Evolutionary conservation across 2,113 vertebrate species (phyloP).

Genomic region (Malurus alboscapulatus): DNA sequence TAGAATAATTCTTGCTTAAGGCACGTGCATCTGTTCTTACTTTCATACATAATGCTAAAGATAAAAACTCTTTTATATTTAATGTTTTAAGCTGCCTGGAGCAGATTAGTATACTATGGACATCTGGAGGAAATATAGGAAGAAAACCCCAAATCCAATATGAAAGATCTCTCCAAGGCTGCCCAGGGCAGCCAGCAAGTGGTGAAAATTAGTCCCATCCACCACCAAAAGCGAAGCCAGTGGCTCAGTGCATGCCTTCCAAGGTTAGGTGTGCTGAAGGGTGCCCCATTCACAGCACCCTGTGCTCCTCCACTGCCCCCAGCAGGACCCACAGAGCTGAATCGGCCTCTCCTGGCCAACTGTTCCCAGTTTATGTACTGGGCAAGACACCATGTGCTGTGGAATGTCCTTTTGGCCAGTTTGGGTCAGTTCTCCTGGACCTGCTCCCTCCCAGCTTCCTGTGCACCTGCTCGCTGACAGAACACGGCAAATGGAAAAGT

Average conservation of each 20-base stretch:
- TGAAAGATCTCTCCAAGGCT: background rate
- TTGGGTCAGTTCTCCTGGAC: background rate
- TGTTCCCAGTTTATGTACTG: background rate
- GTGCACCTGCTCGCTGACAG: background rate
- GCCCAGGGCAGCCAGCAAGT: background rate
- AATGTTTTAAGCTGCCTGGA: background rate
- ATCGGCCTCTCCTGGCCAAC: background rate
- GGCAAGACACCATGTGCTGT: rapidly evolving
- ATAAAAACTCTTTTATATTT: background rate
- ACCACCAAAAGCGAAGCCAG: background rate
- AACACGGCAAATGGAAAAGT: background rate
- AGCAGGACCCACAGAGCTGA: background rate
- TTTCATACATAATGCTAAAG: background rate
- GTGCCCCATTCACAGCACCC: background rate
- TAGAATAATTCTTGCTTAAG: background rate
- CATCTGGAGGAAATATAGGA: background rate
- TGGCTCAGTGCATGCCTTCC: background rate
- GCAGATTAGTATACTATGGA: background rate
- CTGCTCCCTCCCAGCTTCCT: background rate
- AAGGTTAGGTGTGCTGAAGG: background rate
- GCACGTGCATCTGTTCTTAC: background rate
- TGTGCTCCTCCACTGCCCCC: background rate
- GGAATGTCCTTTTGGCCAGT: background rate
- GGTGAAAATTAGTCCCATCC: background rate
- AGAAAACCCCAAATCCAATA: background rate